Evolutionary conservation across 2,888 invertebrate genomes (phyloP), one percentile per base, ranked within the genome.

Genomic region (Agriopis marginaria): DNA sequence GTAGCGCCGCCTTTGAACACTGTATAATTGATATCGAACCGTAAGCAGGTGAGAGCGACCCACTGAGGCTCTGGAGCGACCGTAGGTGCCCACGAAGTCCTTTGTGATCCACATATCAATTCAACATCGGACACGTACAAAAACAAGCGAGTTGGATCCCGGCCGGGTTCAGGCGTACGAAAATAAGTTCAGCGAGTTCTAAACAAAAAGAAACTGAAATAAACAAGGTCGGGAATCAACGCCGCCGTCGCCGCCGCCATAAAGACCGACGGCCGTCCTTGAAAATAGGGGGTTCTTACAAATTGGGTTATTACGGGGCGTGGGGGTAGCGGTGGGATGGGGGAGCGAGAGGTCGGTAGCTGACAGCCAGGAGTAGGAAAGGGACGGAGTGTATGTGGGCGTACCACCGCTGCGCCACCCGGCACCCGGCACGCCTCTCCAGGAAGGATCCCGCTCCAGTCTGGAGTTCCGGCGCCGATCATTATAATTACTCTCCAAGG

Each of bases 261-360:
- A 92, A 91, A 93, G 94, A 93, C 92, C 94, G 93, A 91, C 93
- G 93, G 91, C 93, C 94, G 94, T 93, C 94, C 94, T 94, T 94
- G 94, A 93, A 92, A 93, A 90, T 84, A 89, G 92, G 92, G 94
- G 93, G 93, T 90, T 93, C 93, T 92, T 93, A 94, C 94, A 94
- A 94, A 94, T 94, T 94, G 94, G 94, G 94, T 94, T 94, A 94
- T 94, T 94, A 93, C 90, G 84, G 87, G 91, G 90, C 84, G 87
- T 86, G 88, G 90, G 89, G 88, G 89, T 86, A 85, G 89, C 85
- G 89, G 86, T 89, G 89, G 89, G 86, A 79, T 77, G 89, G 78
- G 87, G 71, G 85, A 89, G 82, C 76, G 86, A 82, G 87, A 89
- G 75, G 77, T 75, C 58, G 73, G 67, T 71, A 68, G 71, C 75